These are phyloP conservation scores for Cataglyphis cursor DNA, from an alignment of 2,888 invertebrate genomes.

Conservation along the genomic window DNA sequence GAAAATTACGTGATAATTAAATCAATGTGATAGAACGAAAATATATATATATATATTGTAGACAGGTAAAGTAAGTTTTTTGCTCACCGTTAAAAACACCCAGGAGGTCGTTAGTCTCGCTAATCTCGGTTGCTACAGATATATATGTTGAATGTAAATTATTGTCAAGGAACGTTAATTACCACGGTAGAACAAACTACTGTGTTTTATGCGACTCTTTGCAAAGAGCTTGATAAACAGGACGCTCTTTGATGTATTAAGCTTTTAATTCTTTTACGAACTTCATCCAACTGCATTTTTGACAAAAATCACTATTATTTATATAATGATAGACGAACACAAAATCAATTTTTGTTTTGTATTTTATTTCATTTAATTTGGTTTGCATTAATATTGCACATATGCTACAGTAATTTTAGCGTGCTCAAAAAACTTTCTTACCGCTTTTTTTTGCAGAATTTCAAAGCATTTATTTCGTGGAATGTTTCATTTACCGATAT, in stretches of 20 bases:
- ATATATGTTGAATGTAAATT: conserved; percentile 33
- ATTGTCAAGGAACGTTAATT: conserved; percentile 40
- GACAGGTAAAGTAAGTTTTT: conserved; percentile 38
- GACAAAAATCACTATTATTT: conserved; percentile 10
- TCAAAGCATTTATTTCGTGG: not conserved
- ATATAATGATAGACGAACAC: not conserved
- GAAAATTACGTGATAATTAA: conserved; percentile 2
- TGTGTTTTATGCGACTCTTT: conserved; percentile 20
- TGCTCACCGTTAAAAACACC: conserved; percentile 6
- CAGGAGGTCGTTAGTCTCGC: conserved; percentile 33
- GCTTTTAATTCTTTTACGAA: conserved; percentile 27
- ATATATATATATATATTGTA: not conserved
- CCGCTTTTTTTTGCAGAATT: not conserved
- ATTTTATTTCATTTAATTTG: not conserved
- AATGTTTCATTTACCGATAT: not conserved
- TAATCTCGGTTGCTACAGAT: conserved; percentile 34
- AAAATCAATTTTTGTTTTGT: not conserved
- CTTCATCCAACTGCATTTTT: not conserved
- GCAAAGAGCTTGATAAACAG: conserved; percentile 29
- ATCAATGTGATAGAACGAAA: not conserved
- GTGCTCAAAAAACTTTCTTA: not conserved
- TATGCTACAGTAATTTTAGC: not conserved
- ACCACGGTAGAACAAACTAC: conserved; percentile 39
- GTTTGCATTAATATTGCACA: not conserved
- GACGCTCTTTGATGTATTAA: not conserved